Base-by-base conservation (phyloP, 2,797 vertebrate genomes). In the Chanos chanos region DNA sequence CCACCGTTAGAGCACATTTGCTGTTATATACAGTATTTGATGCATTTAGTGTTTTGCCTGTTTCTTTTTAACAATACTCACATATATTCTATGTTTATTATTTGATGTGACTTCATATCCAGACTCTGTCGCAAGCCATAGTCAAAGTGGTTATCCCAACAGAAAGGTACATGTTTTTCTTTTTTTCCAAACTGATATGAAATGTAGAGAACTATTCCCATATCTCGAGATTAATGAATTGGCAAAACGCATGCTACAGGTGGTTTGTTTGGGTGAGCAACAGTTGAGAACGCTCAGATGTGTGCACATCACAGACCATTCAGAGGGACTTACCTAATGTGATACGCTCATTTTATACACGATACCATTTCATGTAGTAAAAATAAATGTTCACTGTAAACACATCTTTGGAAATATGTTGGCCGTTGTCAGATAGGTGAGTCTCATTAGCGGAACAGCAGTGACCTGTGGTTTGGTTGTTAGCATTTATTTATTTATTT, bases 71-170 rank as follows among this genome's bases (percentile, higher is more conserved):
- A 98, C 96, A 98, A 97, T 98, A 97, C 97, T 99, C 96, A 99
- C 95, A 96, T 94, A 94, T 98, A 94, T 98, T 99, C 95, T 99
- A 98, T 99, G 95, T 99, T 95, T 98, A 99, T 98, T 98, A 98
- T 99, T 94, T 99, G 97, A 98, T 99, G 95, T 99, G 96, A 99
- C 96, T 99, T 98, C 95, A 98, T 98, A 99, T 98, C 98, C 97
- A 99, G 97, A 99, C 94, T 99, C 97, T 99, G 96, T 99, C 97
- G 96, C 96, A 99, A 98, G 97, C 97, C 97, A 98, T 99, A 99
- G 97, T 99, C 96, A 99, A 99, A 99, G 97, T 99, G 97, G 97
- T 99, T 99, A 99, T 99, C 96, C 97, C 97, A 98, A 99, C 97
- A 98, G 97, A 99, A 99, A 99, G 97, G 97, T 99, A 99, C 97